phyloP scores from a whole-genome alignment of 2,888 invertebrate species.

The Eumacrocentrus americanus region DNA sequence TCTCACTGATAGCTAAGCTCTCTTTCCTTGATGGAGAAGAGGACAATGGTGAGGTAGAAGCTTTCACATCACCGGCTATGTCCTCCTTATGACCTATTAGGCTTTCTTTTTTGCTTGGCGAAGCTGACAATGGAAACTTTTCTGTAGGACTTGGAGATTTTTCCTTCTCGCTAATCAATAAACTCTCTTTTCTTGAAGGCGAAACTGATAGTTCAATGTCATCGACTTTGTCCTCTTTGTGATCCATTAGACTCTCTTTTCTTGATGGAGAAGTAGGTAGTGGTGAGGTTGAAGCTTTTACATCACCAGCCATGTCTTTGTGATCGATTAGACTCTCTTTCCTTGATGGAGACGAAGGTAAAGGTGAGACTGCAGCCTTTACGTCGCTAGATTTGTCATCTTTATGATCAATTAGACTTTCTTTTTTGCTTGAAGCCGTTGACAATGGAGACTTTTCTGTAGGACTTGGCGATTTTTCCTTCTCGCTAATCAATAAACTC shows the following conservation, averaged over 20 bases:
- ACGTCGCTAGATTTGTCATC: too few species aligned
- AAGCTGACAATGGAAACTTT: neutral
- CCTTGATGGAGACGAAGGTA: too few species aligned
- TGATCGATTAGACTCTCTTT: conserved; percentile 15
- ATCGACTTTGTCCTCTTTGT: neutral
- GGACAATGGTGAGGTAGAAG: too few species aligned
- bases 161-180: neutral
- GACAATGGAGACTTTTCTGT: neutral
- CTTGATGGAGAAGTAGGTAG: conserved; percentile 8
- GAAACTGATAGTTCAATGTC: conserved; percentile 8
- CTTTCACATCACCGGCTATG: too few species aligned
- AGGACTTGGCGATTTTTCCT: conserved; percentile 23
- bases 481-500: conserved; percentile 26
- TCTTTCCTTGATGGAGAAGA: too few species aligned
- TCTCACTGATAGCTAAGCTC: conserved; percentile 14
- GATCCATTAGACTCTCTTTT: conserved; percentile 13
- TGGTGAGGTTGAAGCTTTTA: conserved; percentile 12
- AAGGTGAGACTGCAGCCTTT: conserved; percentile 38
- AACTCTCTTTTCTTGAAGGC: conserved; percentile 6
- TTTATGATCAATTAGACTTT: too few species aligned
- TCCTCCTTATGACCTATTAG: too few species aligned
- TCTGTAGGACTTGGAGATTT: neutral
- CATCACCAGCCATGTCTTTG: conserved; percentile 18
- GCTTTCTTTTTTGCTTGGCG: conserved; percentile 7
- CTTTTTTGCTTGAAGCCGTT: conserved; percentile 5